These are phyloP conservation scores for Oncorhynchus clarkii DNA, from an alignment of 2,113 vertebrate species.

Conservation along the genomic window DNA sequence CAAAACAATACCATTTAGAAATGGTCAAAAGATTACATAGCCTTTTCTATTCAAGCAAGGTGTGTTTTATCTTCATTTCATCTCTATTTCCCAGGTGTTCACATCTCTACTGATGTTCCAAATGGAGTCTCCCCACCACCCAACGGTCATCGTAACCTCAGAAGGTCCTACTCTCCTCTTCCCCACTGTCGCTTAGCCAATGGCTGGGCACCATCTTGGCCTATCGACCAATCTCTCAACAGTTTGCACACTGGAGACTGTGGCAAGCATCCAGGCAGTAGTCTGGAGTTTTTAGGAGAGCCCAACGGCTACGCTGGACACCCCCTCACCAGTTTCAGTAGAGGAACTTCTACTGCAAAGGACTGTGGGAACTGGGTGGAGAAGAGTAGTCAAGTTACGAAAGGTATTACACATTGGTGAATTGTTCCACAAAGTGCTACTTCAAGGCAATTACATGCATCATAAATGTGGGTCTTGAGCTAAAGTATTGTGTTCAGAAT, in stretches of 20 bases:
- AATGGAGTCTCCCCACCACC: constrained; percentile 50
- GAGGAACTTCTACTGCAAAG: constrained; percentile 67
- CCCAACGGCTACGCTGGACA: constrained; percentile 49
- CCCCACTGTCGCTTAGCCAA: constrained; percentile 63
- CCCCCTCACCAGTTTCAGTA: constrained; percentile 44
- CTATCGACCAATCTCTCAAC: constrained; percentile 55
- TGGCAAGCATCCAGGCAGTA: constrained; percentile 30
- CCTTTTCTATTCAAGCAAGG: not conserved
- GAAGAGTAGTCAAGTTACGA: constrained; percentile 54
- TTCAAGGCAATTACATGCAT: no score
- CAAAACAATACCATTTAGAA: no score
- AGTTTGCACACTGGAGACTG: constrained; percentile 41
- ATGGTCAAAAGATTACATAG: not conserved
- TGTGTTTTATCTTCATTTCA: no score
- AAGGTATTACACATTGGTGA: constrained; percentile 46
- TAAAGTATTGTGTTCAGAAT: no score
- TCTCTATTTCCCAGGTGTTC: constrained; percentile 54
- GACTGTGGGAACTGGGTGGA: constrained; percentile 66
- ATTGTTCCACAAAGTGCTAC: no score
- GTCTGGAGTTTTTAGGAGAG: constrained; percentile 42
- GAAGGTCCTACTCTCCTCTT: constrained; percentile 60
- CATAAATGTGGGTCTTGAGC: no score
- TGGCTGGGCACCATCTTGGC: constrained; percentile 55
- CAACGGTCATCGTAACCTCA: constrained; percentile 35
- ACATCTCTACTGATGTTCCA: constrained; percentile 55